Conservation (phyloP, 2,797 vertebrate genomes). For the Myotis myotis region DNA sequence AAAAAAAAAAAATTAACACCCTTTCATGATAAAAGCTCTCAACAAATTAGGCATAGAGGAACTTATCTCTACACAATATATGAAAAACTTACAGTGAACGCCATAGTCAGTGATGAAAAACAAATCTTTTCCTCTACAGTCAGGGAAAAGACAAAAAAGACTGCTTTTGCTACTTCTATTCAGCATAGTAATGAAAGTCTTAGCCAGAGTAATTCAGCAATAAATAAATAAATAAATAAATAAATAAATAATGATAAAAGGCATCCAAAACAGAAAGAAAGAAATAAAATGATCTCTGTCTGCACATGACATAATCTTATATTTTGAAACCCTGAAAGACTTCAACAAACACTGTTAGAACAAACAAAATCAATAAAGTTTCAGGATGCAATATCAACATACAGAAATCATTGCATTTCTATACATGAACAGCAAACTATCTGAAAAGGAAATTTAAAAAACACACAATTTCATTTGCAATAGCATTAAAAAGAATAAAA, state of each 20-base stretch:
- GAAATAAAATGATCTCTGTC: not conserved
- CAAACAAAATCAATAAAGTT: not conserved
- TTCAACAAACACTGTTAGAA: not conserved
- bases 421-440: not conserved
- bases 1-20: too few species aligned
- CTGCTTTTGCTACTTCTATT: not conserved
- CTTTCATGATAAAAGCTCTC: not conserved
- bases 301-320: not conserved
- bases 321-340: not conserved
- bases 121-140: not conserved
- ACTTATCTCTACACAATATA: not conserved
- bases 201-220: not conserved
- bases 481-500: not conserved
- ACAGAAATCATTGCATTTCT: not conserved
- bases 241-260: not conserved
- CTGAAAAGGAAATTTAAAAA: not conserved
- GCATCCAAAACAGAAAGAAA: not conserved
- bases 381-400: not conserved
- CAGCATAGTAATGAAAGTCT: not conserved
- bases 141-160: not conserved
- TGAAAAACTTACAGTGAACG: not conserved
- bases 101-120: not conserved
- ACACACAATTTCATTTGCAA: not conserved
- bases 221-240: not conserved
- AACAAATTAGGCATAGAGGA: not conserved